phyloP scores from a whole-genome alignment of 2,888 invertebrate genomes.

The Callinectes sapidus region DNA sequence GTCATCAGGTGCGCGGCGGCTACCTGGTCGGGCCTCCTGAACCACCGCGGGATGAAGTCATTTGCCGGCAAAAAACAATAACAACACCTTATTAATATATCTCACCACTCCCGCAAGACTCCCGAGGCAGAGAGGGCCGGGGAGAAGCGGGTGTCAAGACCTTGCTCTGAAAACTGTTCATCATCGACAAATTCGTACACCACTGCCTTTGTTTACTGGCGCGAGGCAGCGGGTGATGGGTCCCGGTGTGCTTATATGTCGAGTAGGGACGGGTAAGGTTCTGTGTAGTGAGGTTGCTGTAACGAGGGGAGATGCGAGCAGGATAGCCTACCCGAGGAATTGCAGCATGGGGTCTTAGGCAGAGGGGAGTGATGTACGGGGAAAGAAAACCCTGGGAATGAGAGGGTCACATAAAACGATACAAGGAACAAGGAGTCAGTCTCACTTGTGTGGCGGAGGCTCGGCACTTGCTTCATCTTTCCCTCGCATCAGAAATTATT shows the following conservation, averaged over 20 bases:
- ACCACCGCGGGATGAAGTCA: not conserved
- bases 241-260: not conserved
- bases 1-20: slow-evolving; percentile 5
- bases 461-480: not conserved
- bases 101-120: not conserved
- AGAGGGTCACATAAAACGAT: not conserved
- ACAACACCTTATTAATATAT: not conserved
- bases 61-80: not conserved
- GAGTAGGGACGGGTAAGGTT: not conserved
- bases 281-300: not conserved
- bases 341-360: not conserved
- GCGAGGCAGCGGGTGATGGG: not conserved
- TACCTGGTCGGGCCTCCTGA: not conserved
- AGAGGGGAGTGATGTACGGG: not conserved
- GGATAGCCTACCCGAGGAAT: not conserved
- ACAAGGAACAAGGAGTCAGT: not conserved
- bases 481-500: not conserved
- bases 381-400: not conserved
- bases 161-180: not conserved
- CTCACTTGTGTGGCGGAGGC: not conserved
- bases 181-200: not conserved
- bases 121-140: not conserved
- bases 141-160: not conserved
- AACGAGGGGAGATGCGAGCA: not conserved
- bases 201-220: not conserved